Evolutionary conservation across 2,888 invertebrate species (phyloP), one percentile per base, ranked within the genome.

Genomic region (Ectropis crepuscularia): DNA sequence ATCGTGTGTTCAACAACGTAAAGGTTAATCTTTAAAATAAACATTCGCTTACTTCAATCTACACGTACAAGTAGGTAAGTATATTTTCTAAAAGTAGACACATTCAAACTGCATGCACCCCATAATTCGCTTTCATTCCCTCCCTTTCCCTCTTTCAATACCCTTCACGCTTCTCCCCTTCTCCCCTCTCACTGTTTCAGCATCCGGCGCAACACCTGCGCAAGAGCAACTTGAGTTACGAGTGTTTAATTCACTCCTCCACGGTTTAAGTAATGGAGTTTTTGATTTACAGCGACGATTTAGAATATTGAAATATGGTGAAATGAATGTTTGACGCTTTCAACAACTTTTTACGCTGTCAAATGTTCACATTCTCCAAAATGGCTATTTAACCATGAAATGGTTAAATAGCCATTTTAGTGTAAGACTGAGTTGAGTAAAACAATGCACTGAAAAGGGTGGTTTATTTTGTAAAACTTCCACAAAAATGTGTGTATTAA

Each of bases 161-260:
- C 67, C 65, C 53, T 65, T 65, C 49, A 53, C 46, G 61, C 46
- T 58, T 63, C 68, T 60, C 69, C 74, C 57, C 46, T 58, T 63
- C 68, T 60, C 68, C 71, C 63, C 57, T 47, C 51, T 39, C 36
- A 61, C 62, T 70, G 76, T 85, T 90, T 87, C 90, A 89, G 88
- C 84, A 88, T 92, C 92, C 92, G 92, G 89, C 81, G 79, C 70
- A 82, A 87, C 92, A 92, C 92, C 91, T 92, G 92, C 92, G 89
- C 88, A 41, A 61, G 82, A 86, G 89, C 82, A 77, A 75, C 69
- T 69, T 68, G 82, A 89, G 77, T 90, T 90, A 91, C 89, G 79
- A 81, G 81, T 77, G 88, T 91, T 91, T 89, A 91, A 91, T 90
- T 81, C 83, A 85, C 86, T 87, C 74, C 72, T 79, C 77, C 74